Conservation (phyloP, 2,888 invertebrate genomes). For the Achlya flavicornis region DNA sequence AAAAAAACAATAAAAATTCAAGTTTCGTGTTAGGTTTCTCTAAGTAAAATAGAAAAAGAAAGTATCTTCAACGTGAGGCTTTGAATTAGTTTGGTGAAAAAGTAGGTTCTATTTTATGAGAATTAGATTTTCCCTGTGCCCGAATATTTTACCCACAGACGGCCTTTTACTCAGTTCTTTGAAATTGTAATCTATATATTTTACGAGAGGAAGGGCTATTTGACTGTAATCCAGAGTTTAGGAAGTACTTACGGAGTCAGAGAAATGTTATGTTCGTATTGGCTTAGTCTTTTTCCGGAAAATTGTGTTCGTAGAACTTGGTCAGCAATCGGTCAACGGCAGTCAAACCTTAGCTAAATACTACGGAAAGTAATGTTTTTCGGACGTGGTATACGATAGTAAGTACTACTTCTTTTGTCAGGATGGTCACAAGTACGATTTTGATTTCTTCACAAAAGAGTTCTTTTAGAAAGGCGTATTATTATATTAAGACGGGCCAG, state of each 20-base stretch:
- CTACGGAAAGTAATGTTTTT: neutral
- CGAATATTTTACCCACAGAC: constrained; percentile 28
- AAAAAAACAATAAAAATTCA: constrained; percentile 40
- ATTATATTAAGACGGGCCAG: too few species aligned
- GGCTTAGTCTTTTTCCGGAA: constrained; percentile 22
- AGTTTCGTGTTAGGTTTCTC: constrained; percentile 23
- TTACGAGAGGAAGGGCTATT: constrained; percentile 30
- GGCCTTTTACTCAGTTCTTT: constrained; percentile 27
- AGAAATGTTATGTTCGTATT: constrained; percentile 24
- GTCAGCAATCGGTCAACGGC: constrained; percentile 2
- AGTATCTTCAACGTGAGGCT: constrained; percentile 25
- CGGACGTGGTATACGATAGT: neutral
- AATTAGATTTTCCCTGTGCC: constrained; percentile 9
- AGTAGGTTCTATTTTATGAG: constrained; percentile 29
- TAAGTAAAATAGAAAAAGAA: constrained; percentile 17
- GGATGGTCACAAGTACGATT: neutral
- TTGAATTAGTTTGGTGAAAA: constrained; percentile 35
- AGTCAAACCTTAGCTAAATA: neutral
- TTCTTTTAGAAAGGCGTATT: neutral
- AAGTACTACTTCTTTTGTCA: too few species aligned
- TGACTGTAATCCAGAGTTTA: constrained; percentile 36
- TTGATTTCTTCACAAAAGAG: neutral
- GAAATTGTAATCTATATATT: constrained; percentile 35
- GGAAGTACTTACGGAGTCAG: constrained; percentile 23
- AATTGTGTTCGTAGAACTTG: neutral